Base-by-base conservation (phyloP, 2,888 invertebrate genomes). In the Ligdia adustata region DNA sequence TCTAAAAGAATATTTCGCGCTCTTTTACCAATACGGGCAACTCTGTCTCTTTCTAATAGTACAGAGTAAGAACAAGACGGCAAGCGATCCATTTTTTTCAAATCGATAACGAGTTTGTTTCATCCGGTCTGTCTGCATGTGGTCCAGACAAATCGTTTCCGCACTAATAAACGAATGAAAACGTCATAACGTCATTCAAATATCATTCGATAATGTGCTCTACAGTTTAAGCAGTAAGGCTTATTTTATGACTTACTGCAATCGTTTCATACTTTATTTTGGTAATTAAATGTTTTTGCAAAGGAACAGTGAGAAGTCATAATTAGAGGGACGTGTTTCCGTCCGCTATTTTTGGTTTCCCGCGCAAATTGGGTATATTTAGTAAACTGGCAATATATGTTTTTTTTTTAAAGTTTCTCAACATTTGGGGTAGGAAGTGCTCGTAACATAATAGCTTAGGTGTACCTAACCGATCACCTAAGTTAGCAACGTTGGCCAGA, bases 61-160 rank as follows among this genome's bases (percentile, higher is more conserved):
- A 9, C 9, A 18, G 11, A 15, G 54, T 7, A 57, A 37, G 53
- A 54, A 62, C 71, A 61, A 42, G 70, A 66, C 47, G 68, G 32
- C 52, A 59, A 35, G 33, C 52, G 60, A 66, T 69, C 70, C 72
- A n/a, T n/a, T 79, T 85, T 85, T 81, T 80, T 11, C 74, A 83
- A 78, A 80, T 85, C 81, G 77, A 84, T 84, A 85, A 85, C 82
- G 81, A 78, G 73, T 79, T 75, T 73, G 75, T 81, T 71, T 71
- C 84, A 85, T 88, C 88, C 85, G 80, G 82, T 70, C 77, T 83
- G 85, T 85, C 86, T 83, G 75, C 86, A 77, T 84, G 83, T 76
- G 84, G 77, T 75, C 80, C 80, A 82, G 84, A 88, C 84, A 82
- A 86, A 88, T 88, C 83, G 85, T 80, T 87, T 88, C 88, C 87